A percentile compares a stretch with the other conserved stretches of the same genome.
Evolutionary conservation across 2,888 invertebrate genomes (phyloP).

Genomic region (Diaprepes abbreviatus): DNA sequence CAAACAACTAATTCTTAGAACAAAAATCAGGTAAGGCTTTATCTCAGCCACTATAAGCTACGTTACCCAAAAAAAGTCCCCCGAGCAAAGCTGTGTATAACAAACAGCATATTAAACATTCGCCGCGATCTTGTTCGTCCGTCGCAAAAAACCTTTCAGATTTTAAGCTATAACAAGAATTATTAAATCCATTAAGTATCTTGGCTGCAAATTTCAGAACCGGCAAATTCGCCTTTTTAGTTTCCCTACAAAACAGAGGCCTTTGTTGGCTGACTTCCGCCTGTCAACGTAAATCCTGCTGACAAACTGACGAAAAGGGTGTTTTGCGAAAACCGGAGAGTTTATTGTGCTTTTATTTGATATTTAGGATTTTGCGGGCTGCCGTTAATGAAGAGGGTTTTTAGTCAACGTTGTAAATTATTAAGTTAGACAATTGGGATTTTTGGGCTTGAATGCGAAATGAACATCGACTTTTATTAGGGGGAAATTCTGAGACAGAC

Average conservation of each 20-base stretch:
- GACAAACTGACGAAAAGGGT: slow-evolving; percentile 38
- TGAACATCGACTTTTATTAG: background rate
- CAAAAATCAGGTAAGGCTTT: no score
- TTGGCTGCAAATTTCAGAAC: slow-evolving; percentile 13
- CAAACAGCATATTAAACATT: no score
- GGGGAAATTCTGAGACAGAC: background rate
- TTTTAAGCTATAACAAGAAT: background rate
- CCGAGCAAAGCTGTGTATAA: no score
- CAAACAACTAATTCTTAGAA: no score
- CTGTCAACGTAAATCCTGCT: slow-evolving; percentile 37
- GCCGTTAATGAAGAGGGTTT: slow-evolving; percentile 29
- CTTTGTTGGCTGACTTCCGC: slow-evolving; percentile 28
- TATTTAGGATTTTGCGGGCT: slow-evolving; percentile 36
- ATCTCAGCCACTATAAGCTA: no score
- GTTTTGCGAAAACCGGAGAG: slow-evolving; percentile 20
- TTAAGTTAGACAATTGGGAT: slow-evolving; percentile 11
- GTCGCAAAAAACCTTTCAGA: no score
- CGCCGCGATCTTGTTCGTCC: no score
- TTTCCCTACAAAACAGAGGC: slow-evolving; percentile 24
- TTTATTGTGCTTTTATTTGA: slow-evolving; percentile 35
- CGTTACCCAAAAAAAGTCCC: no score
- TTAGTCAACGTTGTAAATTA: slow-evolving; percentile 20
- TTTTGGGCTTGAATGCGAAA: slow-evolving; percentile 5
- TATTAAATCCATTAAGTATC: background rate
- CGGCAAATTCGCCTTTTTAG: slow-evolving; percentile 34